Evolutionary conservation across 2,113 vertebrate species (phyloP), one percentile per base, ranked within the genome.

Genomic region (Ammodytes dubius): DNA sequence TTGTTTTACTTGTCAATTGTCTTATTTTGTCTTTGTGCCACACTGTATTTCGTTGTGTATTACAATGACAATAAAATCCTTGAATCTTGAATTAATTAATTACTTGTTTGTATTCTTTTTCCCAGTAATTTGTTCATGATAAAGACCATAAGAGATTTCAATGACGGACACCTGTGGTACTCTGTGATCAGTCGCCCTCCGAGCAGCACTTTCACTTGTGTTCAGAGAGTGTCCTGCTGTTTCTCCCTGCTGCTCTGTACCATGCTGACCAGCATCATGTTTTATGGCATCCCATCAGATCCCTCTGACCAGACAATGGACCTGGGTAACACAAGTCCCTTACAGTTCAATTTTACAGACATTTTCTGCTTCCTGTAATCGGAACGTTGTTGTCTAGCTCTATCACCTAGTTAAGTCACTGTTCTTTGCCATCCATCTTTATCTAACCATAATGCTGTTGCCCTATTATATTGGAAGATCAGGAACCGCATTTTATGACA

Each of bases 231-330:
- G 45, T 99, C 97, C 1, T 99, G 97, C 19, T 99, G 97, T 78
- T 98, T 98, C 81, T 97, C 97, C 0, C 90, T 99, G 89, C 94
- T 99, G 35, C 96, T 99, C 27, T 98, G 98, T 77, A 99, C 97
- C 80, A 99, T 99, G 97, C 91, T 99, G 81, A 97, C 97, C 81
- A 98, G 96, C 88, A 96, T 99, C 91, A 97, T 99, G 95, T 99
- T 99, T 86, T 99, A 96, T 91, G 97, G 97, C 4, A 91, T 99
- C 74, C 97, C 97, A 35, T 96, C 93, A 61, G 95, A 98, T 61
- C 97, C 97, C 1, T 93, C 96, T 2, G 96, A 99, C 79, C 97
- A 98, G 92, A 97, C 95, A 88, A 97, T 98, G 97, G 97, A 98
- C 77, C 83, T 98, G 85, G 97, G 97, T 99, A 13, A 19, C 8